Percentiles rank a stretch among this genome's conserved stretches.
Evolutionary conservation across 2,888 invertebrate genomes (phyloP).

Genomic region (Dicyrtomina minuta): DNA sequence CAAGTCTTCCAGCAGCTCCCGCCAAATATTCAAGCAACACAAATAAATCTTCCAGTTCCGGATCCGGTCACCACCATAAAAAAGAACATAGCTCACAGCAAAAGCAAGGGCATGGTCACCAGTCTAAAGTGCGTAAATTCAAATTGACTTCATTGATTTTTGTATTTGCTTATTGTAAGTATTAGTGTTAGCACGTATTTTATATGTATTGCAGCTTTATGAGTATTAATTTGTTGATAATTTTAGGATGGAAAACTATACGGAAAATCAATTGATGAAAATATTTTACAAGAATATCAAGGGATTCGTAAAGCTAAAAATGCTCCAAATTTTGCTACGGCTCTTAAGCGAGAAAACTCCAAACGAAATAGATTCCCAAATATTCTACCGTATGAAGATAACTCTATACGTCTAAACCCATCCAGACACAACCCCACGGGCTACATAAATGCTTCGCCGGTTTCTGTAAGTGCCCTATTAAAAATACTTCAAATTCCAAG

Average conservation of each 20-base stretch:
- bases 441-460: slow-evolving; percentile 89
- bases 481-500: no score
- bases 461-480: slow-evolving; percentile 66
- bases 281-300: slow-evolving; percentile 75
- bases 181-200: not conserved
- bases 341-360: slow-evolving; percentile 69
- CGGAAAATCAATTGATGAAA: slow-evolving; percentile 53
- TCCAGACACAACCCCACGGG: slow-evolving; percentile 80
- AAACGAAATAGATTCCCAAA: slow-evolving; percentile 65
- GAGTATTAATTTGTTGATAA: no score
- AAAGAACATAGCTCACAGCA: no score
- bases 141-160: no score
- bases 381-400: slow-evolving; percentile 87
- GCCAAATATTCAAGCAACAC: no score
- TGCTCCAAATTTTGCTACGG: slow-evolving; percentile 70
- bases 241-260: slow-evolving; percentile 36
- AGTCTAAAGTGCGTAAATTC: no score
- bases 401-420: slow-evolving; percentile 78
- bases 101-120: no score
- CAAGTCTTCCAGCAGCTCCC: slow-evolving; percentile 4
- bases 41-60: no score
- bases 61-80: no score
- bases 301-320: slow-evolving; percentile 74
- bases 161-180: not conserved
- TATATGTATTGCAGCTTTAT: no score